Conservation (phyloP, 2,888 invertebrate species). For the Euzetes globulus region DNA sequence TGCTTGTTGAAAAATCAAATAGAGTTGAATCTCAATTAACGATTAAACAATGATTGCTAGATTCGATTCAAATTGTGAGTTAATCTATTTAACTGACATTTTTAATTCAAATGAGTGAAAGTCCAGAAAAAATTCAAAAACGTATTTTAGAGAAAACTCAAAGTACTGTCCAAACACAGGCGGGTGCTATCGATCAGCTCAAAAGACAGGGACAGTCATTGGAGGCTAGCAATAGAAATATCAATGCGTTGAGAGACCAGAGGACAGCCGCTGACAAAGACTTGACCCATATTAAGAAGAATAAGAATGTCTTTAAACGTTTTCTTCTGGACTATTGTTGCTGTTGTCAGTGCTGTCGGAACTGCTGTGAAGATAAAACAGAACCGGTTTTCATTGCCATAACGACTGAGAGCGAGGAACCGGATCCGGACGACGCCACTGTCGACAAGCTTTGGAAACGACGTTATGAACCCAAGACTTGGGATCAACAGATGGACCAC, state of each 20-base stretch:
- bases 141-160: background rate
- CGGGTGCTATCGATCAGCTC: background rate
- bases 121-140: background rate
- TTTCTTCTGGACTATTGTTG: background rate
- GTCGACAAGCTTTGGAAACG: background rate
- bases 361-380: background rate
- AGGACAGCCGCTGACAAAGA: background rate
- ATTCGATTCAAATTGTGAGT: too few relatives aligned
- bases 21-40: too few relatives aligned
- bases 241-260: background rate
- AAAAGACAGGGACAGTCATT: background rate
- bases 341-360: background rate
- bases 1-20: too few relatives aligned
- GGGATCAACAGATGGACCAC: background rate
- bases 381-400: background rate
- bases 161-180: background rate
- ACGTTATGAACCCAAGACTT: background rate
- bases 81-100: too few relatives aligned
- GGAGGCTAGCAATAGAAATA: background rate
- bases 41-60: too few relatives aligned
- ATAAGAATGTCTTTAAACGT: background rate
- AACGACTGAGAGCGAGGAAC: slow-evolving; percentile 8
- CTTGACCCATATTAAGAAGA: background rate
- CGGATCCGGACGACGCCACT: background rate
- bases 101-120: background rate